phyloP scores from a whole-genome alignment of 2,113 vertebrate species.

The Rattus norvegicus region DNA sequence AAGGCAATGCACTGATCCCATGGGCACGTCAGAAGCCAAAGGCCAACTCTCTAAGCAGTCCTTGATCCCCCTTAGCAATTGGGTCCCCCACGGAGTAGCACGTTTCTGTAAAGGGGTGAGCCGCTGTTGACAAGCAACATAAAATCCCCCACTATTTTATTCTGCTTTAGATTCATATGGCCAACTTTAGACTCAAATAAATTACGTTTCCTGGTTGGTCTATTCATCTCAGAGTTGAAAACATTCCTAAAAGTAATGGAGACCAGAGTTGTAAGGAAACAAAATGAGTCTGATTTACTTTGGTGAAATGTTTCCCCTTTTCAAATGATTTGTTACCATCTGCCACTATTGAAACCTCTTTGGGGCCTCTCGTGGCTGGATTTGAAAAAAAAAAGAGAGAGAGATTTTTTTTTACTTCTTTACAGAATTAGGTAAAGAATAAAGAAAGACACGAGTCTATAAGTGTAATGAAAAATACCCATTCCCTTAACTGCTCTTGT shows the following conservation, averaged over 20 bases:
- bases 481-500: constrained; percentile 26
- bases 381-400: neutral
- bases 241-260: constrained; percentile 78
- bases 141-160: constrained; percentile 55
- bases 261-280: constrained; percentile 76
- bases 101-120: neutral
- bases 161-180: constrained; percentile 64
- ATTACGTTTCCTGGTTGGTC: constrained; percentile 74
- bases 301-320: constrained; percentile 77
- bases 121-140: neutral
- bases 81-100: neutral
- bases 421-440: constrained; percentile 61
- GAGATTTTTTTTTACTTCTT: neutral
- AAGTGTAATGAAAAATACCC: constrained; percentile 53
- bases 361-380: constrained; percentile 64
- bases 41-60: neutral
- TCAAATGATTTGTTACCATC: constrained; percentile 75
- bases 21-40: neutral
- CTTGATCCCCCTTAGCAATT: neutral
- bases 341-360: constrained; percentile 62
- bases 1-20: accelerated
- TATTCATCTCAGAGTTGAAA: constrained; percentile 78
- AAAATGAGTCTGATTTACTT: constrained; percentile 73
- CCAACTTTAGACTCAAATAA: constrained; percentile 75
- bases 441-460: constrained; percentile 56